Conservation (phyloP, 2,113 vertebrate genomes). For the Mobula birostris region DNA sequence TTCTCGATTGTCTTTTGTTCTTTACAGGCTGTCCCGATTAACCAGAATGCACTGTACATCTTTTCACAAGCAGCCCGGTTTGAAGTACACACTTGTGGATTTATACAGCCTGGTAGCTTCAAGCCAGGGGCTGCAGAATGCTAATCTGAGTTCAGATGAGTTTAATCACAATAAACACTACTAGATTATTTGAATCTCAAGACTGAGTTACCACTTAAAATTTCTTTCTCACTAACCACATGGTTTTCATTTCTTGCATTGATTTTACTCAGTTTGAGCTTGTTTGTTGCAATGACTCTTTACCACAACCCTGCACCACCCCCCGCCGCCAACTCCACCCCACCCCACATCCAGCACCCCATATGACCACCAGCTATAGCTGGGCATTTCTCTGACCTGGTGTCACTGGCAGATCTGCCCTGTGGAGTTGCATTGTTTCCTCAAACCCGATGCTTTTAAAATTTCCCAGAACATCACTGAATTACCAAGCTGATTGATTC, state of each 20-base stretch:
- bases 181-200: background rate
- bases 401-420: background rate
- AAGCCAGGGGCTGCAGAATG: background rate
- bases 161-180: background rate
- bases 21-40: no score
- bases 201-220: background rate
- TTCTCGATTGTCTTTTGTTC: no score
- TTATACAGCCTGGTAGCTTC: background rate
- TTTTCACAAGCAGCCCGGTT: background rate
- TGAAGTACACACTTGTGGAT: background rate
- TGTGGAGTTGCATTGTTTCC: background rate
- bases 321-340: no score
- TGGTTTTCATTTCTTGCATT: background rate
- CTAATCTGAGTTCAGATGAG: background rate
- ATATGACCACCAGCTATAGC: background rate
- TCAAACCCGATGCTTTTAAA: background rate
- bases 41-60: background rate
- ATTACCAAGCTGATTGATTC: background rate
- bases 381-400: background rate
- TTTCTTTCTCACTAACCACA: background rate
- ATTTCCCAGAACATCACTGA: constrained; percentile 29
- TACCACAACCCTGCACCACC: no score
- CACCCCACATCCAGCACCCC: background rate
- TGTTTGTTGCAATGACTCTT: background rate
- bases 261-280: background rate